Percentiles rank a stretch among this genome's conserved stretches.
Conservation (phyloP, 2,113 vertebrate genomes). For the Lethenteron reissneri region DNA sequence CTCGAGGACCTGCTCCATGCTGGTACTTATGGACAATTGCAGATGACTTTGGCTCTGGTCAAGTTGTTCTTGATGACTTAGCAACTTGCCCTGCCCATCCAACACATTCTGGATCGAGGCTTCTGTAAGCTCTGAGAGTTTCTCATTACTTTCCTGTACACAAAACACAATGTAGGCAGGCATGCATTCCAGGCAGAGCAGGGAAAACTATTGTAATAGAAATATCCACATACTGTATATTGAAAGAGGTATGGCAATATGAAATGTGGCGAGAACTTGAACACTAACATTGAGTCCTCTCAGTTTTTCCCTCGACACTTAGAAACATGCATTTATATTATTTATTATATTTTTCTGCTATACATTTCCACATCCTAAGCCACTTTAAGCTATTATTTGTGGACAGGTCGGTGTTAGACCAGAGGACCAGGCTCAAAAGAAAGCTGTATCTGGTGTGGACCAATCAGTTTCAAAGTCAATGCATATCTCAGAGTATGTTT, state of each 20-base stretch:
- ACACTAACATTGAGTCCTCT: not conserved
- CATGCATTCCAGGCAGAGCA: not conserved
- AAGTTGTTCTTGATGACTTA: conserved; percentile 29
- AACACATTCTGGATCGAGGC: conserved; percentile 27
- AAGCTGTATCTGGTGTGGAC: no score
- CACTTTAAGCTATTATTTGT: no score
- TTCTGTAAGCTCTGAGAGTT: conserved; percentile 21
- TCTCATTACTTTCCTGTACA: conserved; percentile 30
- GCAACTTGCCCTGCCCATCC: conserved; percentile 26
- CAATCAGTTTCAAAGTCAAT: no score
- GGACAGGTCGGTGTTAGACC: no score
- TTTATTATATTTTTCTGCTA: no score
- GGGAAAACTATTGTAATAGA: no score
- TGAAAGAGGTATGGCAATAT: not conserved
- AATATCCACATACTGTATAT: not conserved
- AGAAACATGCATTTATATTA: no score
- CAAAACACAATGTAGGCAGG: no score
- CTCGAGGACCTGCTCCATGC: conserved; percentile 22
- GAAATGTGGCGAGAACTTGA: no score
- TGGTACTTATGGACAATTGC: conserved; percentile 21
- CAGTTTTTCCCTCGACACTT: not conserved
- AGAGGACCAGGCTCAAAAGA: no score
- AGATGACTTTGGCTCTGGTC: conserved; percentile 25
- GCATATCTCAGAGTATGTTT: no score
- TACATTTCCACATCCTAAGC: no score